Percentiles rank a stretch among this genome's conserved stretches.
These are phyloP conservation scores for Portevinia maculata DNA, from an alignment of 2,888 invertebrate species.

Conservation along the genomic window DNA sequence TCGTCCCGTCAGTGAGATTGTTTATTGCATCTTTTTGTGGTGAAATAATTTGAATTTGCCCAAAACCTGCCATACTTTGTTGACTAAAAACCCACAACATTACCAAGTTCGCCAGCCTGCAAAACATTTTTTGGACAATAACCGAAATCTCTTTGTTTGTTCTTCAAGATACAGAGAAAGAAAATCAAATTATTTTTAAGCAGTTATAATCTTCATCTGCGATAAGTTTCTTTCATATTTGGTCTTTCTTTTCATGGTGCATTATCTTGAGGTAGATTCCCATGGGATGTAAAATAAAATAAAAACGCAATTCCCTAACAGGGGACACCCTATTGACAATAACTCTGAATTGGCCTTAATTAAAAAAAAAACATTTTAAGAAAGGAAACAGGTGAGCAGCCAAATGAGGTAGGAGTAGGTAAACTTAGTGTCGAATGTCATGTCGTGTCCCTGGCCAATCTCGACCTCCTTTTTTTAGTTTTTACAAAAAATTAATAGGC, in stretches of 20 bases:
- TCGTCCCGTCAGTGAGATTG: conserved; percentile 50
- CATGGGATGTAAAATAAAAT: conserved; percentile 57
- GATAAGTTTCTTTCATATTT: conserved; percentile 52
- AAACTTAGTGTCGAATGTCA: too few relatives aligned
- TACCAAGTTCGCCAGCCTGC: conserved; percentile 53
- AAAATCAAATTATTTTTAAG: conserved; percentile 69
- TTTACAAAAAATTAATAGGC: conserved; percentile 33
- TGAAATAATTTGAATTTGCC: conserved; percentile 60
- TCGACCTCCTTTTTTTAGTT: conserved; percentile 52
- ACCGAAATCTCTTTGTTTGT: conserved; percentile 63
- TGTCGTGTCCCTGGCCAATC: conserved; percentile 41
- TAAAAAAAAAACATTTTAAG: conserved; percentile 44
- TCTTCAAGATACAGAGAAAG: conserved; percentile 38
- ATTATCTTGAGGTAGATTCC: conserved; percentile 54
- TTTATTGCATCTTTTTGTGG: conserved; percentile 68
- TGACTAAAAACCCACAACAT: conserved; percentile 44
- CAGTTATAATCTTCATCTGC: conserved; percentile 63
- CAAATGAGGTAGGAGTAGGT: too few relatives aligned
- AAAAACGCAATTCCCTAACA: conserved; percentile 43
- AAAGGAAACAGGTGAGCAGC: conserved; percentile 38
- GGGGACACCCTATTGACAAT: conserved; percentile 63
- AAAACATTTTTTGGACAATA: conserved; percentile 53
- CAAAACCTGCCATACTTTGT: conserved; percentile 46
- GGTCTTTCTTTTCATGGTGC: conserved; percentile 34
- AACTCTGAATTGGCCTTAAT: conserved; percentile 65